Base-by-base conservation (phyloP, 2,797 vertebrate genomes). In the Crax fasciolata region DNA sequence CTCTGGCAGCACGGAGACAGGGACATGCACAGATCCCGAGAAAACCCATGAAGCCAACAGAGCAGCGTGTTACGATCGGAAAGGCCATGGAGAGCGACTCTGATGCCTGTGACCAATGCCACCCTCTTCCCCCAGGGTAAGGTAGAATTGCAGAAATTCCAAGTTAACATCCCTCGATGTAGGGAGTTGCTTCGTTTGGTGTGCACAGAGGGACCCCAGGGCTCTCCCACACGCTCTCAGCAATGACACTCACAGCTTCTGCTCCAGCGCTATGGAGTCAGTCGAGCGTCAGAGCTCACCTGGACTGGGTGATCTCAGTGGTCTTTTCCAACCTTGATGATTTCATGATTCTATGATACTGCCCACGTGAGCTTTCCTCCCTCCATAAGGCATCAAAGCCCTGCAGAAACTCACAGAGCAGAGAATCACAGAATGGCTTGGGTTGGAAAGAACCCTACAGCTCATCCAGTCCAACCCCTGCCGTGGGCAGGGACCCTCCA, bases 21-120 rank as follows among this genome's bases (percentile, higher is more conserved):
- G 30, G 66, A 70, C 13, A 79, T 0, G 2, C 77, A 54, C 41
- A 83, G 44, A 55, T 3, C 1, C 44, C 17, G 30, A 54, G 0
- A 73, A 81, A 55, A 4, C n/a, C 51, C 3, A 1, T 28, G 39
- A 49, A 89, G 55, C 30, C 74, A 90, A 73, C 4, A 75, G 32
- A 81, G 27, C 19, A 49, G 32, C 1, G 0, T 51, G 20, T 32
- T 52, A 32, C 43, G 25, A 30, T 71, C 11, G 7, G 68, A 32
- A 79, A 70, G 66, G 20, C 32, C 24, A 9, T 13, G 41, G 63
- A 1, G 0, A 59, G 30, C 15, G 46, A 54, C 54, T 76, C 46
- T 4, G 44, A 19, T n/a, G 32, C 17, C 49, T 38, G 5, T 13
- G 20, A 13, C 77, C 17, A 4, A 24, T 27, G 7, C 30, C 3